These are phyloP conservation scores for Trochalopteron elliotii DNA, from an alignment of 2,113 vertebrate genomes.

Conservation along the genomic window DNA sequence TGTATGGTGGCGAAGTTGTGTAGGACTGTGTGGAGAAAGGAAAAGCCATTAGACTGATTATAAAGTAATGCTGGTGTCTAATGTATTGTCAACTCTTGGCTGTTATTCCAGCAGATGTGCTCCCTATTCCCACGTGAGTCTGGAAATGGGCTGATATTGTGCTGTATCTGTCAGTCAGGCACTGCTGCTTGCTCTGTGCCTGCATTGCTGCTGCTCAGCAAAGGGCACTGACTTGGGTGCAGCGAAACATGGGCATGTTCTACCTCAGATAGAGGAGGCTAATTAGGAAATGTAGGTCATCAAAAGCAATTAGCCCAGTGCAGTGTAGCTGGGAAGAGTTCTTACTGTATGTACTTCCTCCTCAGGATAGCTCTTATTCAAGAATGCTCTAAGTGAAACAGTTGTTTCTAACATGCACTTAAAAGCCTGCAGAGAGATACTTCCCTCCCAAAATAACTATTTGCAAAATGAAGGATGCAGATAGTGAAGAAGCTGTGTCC, in stretches of 20 bases:
- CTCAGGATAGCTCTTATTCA: background rate
- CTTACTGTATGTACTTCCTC: background rate
- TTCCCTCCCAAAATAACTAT: background rate
- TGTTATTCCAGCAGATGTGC: constrained; percentile 69
- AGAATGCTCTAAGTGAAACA: background rate
- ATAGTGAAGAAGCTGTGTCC: accelerated
- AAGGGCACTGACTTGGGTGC: background rate
- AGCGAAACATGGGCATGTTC: background rate
- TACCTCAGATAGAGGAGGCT: background rate
- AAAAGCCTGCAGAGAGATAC: background rate
- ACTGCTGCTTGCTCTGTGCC: constrained; percentile 70
- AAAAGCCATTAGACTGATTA: constrained; percentile 74
- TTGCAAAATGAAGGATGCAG: background rate
- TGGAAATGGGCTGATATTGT: constrained; percentile 77
- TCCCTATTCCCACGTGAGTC: constrained; percentile 79
- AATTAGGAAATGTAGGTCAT: background rate
- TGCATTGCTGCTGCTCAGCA: background rate
- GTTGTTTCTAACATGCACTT: background rate
- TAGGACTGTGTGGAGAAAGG: constrained; percentile 57
- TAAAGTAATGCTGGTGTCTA: constrained; percentile 63
- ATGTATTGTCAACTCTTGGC: constrained; percentile 62
- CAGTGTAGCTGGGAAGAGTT: background rate
- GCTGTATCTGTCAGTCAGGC: constrained; percentile 53
- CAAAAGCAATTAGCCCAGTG: constrained; percentile 1
- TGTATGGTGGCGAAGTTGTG: background rate